Conservation (phyloP, 2,888 invertebrate genomes). For the Merodon equestris region DNA sequence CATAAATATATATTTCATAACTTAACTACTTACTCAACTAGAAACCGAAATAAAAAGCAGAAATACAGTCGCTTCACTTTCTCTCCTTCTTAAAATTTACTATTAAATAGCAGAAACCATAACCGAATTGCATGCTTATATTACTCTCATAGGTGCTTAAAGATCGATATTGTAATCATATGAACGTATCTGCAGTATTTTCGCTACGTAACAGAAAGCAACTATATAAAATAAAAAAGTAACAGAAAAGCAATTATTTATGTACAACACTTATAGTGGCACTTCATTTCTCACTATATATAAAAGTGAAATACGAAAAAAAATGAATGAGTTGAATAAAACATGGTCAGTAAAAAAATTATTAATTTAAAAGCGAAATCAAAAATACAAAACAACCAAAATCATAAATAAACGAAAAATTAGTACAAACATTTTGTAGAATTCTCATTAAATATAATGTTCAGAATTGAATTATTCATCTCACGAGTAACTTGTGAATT, state of each 20-base stretch:
- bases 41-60: too few species aligned
- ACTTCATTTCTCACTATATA: constrained; percentile 27
- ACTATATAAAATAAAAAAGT: constrained; percentile 29
- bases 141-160: constrained; percentile 56
- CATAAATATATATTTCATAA: constrained; percentile 33
- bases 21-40: too few species aligned
- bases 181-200: constrained; percentile 36
- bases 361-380: constrained; percentile 27
- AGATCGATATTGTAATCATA: constrained; percentile 8
- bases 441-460: constrained; percentile 52
- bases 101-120: constrained; percentile 33
- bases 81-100: constrained; percentile 27
- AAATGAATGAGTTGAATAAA: background rate
- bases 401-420: constrained; percentile 60
- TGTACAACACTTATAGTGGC: constrained; percentile 53
- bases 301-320: constrained; percentile 6
- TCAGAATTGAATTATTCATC: constrained; percentile 27
- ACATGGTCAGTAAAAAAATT: constrained; percentile 10
- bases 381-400: constrained; percentile 34
- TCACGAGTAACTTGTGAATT: constrained; percentile 20
- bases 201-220: constrained; percentile 26
- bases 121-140: constrained; percentile 52
- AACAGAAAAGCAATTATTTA: constrained; percentile 66
- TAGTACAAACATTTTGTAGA: constrained; percentile 68
- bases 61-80: too few species aligned